These are phyloP conservation scores for Rhabdomys dilectus DNA, from an alignment of 2,113 vertebrate species.

Conservation along the genomic window DNA sequence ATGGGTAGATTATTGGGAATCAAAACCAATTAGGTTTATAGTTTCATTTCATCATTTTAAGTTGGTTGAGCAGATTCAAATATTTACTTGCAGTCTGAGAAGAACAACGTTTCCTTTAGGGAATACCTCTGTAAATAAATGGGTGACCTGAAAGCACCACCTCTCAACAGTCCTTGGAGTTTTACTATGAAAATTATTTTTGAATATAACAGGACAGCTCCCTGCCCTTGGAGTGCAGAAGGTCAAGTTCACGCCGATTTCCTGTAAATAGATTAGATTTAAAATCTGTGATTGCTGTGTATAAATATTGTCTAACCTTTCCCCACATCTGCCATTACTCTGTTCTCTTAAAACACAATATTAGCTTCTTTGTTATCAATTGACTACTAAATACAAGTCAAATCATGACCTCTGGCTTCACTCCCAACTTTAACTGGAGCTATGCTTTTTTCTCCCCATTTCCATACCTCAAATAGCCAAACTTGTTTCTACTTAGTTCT, in stretches of 20 bases:
- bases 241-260: conserved; percentile 9
- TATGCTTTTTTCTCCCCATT: neutral
- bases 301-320: conserved; percentile 50
- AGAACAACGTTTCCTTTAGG: conserved; percentile 30
- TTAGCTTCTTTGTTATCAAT: conserved; percentile 35
- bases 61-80: conserved; percentile 20
- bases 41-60: conserved; percentile 1
- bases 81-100: conserved; percentile 11
- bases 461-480: neutral
- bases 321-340: neutral
- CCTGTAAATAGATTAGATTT: conserved; percentile 37
- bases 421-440: conserved; percentile 19
- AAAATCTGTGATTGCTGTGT: conserved; percentile 21
- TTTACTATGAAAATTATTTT: conserved; percentile 56
- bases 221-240: conserved; percentile 20
- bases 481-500: conserved; percentile 47
- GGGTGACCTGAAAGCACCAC: neutral
- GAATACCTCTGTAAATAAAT: neutral
- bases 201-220: conserved; percentile 34
- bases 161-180: neutral
- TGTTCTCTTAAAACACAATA: neutral
- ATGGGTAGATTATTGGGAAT: neutral
- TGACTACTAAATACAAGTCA: conserved; percentile 60
- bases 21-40: neutral
- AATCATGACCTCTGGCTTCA: conserved; percentile 23